Evolutionary conservation across 2,113 vertebrate genomes (phyloP), one percentile per base, ranked within the genome.

Genomic region (Tachuris rubrigastra): DNA sequence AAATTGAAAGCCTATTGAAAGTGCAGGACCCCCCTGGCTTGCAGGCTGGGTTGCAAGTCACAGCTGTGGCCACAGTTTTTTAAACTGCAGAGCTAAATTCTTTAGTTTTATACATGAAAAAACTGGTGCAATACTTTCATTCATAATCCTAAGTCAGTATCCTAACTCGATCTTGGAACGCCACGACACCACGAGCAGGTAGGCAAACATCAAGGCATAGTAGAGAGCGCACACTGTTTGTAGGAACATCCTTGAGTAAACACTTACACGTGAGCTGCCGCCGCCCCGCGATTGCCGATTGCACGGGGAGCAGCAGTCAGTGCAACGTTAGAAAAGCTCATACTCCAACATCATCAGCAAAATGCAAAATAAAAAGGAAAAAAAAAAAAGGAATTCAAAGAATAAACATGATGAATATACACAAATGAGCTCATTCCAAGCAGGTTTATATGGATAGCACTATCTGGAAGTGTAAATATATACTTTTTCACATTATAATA

Each of bases 401-500:
- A 93, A 99, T 98, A 98, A 98, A 98, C 98, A 98, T 97, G 98
- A 99, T 98, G 97, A 97, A 98, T 98, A 98, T 97, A 98, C 98
- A 98, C 98, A 97, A 98, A 99, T 98, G 98, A 98, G 98, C 99
- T 98, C 98, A 97, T 98, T 98, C 98, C 98, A 99, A 98, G 98
- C 98, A 98, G 98, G 97, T 98, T 98, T 98, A 95, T 98, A 98
- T 97, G 98, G 98, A 99, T 98, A 99, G 99, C 99, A 99, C 99
- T 98, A 99, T 98, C 98, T 99, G 99, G 99, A 99, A 99, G 99
- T 99, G 98, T 99, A 99, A 98, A 99, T 99, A 98, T 99, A 99
- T 99, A 98, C 98, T 98, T 98, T 98, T 99, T 99, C 99, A 99
- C 99, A 99, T 99, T 99, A 99, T 99, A 99, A 98, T 98, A 99